Percentiles rank a stretch among this genome's conserved stretches.
These are phyloP conservation scores for Eumaeus atala DNA, from an alignment of 1,140 invertebrate species.

Conservation along the genomic window DNA sequence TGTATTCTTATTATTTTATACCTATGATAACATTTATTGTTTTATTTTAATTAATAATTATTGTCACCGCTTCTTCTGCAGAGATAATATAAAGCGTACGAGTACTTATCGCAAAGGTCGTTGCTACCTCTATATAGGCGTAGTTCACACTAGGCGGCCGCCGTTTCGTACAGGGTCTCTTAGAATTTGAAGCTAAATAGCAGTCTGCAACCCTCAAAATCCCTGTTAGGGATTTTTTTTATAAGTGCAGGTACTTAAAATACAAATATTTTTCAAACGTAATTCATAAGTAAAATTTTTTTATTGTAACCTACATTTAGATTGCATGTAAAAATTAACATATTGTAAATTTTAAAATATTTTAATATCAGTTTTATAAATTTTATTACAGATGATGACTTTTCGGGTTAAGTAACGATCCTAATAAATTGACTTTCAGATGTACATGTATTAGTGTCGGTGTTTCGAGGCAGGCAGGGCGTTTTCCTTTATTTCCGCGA, in stretches of 20 bases:
- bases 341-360: not conserved
- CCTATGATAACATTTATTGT: not conserved
- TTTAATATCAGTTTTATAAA: not conserved
- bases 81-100: not conserved
- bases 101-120: not conserved
- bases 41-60: slow-evolving; percentile 7
- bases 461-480: slow-evolving; percentile 3
- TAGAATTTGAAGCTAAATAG: not conserved
- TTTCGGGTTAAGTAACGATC: not conserved
- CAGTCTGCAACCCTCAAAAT: not conserved
- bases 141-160: slow-evolving; percentile 1
- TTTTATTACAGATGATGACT: not conserved
- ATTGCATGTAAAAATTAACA: slow-evolving; percentile 5
- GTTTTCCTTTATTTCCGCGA: slow-evolving; percentile 1
- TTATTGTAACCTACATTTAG: not conserved
- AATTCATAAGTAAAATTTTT: not conserved
- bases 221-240: slow-evolving; percentile 3
- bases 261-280: not conserved
- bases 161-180: not conserved
- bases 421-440: slow-evolving; percentile 4
- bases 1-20: too few relatives aligned
- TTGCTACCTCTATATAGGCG: not conserved
- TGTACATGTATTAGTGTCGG: not conserved
- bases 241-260: slow-evolving; percentile 3
- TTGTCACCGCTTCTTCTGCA: slow-evolving; percentile 5